Percentiles rank a stretch among this genome's conserved stretches.
phyloP scores from a whole-genome alignment of 2,888 invertebrate genomes.

The Polyploca ridens region DNA sequence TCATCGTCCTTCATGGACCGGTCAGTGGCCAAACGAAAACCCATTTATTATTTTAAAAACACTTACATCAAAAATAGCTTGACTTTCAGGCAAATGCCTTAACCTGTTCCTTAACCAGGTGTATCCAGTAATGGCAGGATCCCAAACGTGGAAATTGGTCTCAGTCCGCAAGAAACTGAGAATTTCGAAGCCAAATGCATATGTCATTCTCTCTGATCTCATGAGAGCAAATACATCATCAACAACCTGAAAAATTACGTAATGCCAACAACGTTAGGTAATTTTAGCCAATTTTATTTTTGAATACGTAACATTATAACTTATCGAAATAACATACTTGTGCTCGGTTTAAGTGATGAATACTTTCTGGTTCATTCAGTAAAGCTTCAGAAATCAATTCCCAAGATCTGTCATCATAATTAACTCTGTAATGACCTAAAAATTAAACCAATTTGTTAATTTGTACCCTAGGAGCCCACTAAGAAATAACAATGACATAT shows the following conservation, averaged over 20 bases:
- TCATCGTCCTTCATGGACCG: too few species aligned
- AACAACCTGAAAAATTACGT: conserved; percentile 56
- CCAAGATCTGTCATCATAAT: conserved; percentile 86
- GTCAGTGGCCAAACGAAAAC: too few species aligned
- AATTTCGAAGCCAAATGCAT: conserved; percentile 65
- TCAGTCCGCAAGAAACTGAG: conserved; percentile 67
- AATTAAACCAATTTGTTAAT: conserved; percentile 18
- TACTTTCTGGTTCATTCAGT: conserved; percentile 60
- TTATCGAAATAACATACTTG: conserved; percentile 83
- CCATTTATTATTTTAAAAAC: background rate
- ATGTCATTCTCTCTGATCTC: conserved; percentile 63
- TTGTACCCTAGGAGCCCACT: background rate
- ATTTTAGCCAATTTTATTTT: background rate
- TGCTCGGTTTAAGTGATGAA: conserved; percentile 89
- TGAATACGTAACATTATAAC: conserved; percentile 13
- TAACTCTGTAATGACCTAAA: conserved; percentile 87
- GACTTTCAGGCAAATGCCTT: conserved; percentile 61
- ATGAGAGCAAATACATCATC: conserved; percentile 75
- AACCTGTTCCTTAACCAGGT: conserved; percentile 72
- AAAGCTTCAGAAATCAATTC: conserved; percentile 70
- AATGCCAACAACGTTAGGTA: background rate
- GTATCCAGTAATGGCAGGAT: conserved; percentile 67
- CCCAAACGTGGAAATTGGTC: conserved; percentile 73
- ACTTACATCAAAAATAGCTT: conserved; percentile 71
- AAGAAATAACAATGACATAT: too few species aligned